Evolutionary conservation across 2,888 invertebrate species (phyloP).

Genomic region (Athalia circularis): DNA sequence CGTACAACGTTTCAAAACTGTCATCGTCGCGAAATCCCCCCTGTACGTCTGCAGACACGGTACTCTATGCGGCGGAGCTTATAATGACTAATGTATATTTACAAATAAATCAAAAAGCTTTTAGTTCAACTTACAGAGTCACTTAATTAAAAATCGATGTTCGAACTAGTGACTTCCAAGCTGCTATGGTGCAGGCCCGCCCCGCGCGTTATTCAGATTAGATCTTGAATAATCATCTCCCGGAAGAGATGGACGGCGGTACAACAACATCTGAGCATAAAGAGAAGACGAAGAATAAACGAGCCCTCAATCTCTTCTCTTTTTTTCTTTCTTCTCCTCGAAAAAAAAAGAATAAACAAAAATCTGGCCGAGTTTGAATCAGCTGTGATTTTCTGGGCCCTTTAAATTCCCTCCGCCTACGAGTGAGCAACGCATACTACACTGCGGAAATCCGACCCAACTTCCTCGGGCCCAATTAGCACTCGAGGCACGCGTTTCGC

Average conservation of each 20-base stretch:
- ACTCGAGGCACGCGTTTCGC: conserved; percentile 49
- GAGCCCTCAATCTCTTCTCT: not conserved
- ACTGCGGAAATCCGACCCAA: conserved; percentile 63
- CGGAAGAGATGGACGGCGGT: not conserved
- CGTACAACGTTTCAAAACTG: not conserved
- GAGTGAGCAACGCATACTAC: conserved; percentile 37
- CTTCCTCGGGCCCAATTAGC: conserved; percentile 56
- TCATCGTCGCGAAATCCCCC: not conserved
- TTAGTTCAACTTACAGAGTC: too few species aligned
- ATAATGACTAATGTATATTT: too few species aligned
- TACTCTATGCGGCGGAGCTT: too few species aligned
- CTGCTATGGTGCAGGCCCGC: conserved; percentile 5
- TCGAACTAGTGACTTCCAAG: not conserved
- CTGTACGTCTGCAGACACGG: not conserved
- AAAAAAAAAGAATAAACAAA: not conserved
- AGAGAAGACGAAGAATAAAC: conserved; percentile 4
- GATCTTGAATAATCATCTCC: conserved; percentile 24
- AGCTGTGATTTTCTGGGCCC: conserved; percentile 41
- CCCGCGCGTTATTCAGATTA: not conserved
- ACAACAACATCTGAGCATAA: not conserved
- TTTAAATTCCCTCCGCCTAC: conserved; percentile 61
- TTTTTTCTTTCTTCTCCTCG: too few species aligned
- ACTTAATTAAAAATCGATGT: not conserved
- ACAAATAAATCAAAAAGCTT: too few species aligned
- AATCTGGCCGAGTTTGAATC: conserved; percentile 5